Conservation (phyloP, 2,888 invertebrate genomes). For the Bellardia bayeri region DNA sequence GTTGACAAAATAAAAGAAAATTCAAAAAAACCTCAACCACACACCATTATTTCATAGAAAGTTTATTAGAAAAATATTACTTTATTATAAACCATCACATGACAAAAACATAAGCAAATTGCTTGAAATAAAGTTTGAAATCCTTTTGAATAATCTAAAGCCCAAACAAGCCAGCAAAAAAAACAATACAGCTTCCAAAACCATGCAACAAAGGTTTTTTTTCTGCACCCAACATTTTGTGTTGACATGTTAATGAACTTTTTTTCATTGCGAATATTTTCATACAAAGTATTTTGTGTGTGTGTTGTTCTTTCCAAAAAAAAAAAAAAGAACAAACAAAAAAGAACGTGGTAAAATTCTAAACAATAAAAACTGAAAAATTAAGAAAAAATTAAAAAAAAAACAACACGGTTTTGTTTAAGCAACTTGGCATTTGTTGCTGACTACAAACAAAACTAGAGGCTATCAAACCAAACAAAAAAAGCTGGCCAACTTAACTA, state of each 20-base stretch:
- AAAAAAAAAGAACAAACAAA: slow-evolving; percentile 6
- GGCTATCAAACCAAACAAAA: slow-evolving; percentile 19
- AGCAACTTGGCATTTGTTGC: slow-evolving; percentile 57
- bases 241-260: slow-evolving; percentile 75
- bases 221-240: slow-evolving; percentile 66
- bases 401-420: slow-evolving; percentile 34
- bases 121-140: slow-evolving; percentile 30
- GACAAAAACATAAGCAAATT: slow-evolving; percentile 52
- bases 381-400: slow-evolving; percentile 23
- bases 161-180: slow-evolving; percentile 29
- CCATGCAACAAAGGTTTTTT: slow-evolving; percentile 48
- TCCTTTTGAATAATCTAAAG: slow-evolving; percentile 42
- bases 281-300: slow-evolving; percentile 44
- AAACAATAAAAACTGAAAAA: slow-evolving; percentile 45
- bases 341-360: slow-evolving; percentile 48
- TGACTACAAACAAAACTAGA: slow-evolving; percentile 60
- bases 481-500: slow-evolving; percentile 5
- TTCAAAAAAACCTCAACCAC: not conserved
- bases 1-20: not conserved
- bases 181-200: slow-evolving; percentile 30
- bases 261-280: slow-evolving; percentile 51
- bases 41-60: slow-evolving; percentile 52
- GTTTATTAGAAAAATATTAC: slow-evolving; percentile 53
- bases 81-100: slow-evolving; percentile 48
- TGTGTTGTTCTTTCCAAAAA: slow-evolving; percentile 13